These are phyloP conservation scores for Epinephelus cyanopodus DNA, from an alignment of 2,113 vertebrate species.

Conservation along the genomic window DNA sequence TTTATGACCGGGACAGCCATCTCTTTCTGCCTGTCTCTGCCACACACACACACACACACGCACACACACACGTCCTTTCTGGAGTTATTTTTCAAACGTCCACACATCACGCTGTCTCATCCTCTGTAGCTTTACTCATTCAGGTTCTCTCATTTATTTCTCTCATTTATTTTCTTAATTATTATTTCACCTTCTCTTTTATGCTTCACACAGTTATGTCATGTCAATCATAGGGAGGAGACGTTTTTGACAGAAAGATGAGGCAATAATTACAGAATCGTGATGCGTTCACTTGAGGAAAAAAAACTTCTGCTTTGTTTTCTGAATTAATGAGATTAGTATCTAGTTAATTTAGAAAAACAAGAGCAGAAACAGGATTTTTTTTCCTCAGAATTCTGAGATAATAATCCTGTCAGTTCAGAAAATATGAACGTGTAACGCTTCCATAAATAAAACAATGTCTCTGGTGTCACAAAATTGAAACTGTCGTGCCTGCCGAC, in stretches of 20 bases:
- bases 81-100: constrained; percentile 2
- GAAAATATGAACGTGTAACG: too few relatives aligned
- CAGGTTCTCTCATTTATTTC: background rate
- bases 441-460: background rate
- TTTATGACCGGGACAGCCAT: constrained; percentile 64
- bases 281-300: too few relatives aligned
- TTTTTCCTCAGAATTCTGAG: too few relatives aligned
- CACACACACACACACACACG: constrained; percentile 2
- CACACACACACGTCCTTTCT: constrained; percentile 20
- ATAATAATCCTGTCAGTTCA: too few relatives aligned
- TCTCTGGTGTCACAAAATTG: constrained; percentile 13
- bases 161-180: background rate
- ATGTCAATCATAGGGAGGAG: background rate
- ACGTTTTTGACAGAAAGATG: constrained; percentile 18
- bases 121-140: background rate
- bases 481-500: background rate
- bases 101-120: background rate
- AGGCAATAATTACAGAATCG: background rate
- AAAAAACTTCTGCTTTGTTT: too few relatives aligned
- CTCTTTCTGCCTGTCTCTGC: constrained; percentile 36
- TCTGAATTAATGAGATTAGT: too few relatives aligned
- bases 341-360: too few relatives aligned
- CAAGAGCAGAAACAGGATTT: too few relatives aligned
- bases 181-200: background rate
- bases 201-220: background rate